Evolutionary conservation across 1,140 invertebrate species (phyloP).

Genomic region (Branchinecta lynchi): DNA sequence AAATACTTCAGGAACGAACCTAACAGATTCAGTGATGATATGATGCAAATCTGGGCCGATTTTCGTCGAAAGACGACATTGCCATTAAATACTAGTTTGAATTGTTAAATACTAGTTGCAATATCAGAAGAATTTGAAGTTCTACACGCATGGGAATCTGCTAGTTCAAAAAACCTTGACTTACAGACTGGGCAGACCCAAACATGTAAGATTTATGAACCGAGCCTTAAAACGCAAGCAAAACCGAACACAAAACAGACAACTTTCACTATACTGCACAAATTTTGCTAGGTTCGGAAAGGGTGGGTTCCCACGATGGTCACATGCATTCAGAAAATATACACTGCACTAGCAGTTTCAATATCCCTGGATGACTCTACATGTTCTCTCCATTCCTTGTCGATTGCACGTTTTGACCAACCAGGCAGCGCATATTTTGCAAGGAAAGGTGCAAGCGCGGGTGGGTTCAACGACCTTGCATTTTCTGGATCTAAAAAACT

Average conservation of each 20-base stretch:
- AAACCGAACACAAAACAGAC: too few species aligned
- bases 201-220: not conserved
- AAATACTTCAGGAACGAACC: too few species aligned
- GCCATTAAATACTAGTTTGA: slow-evolving; percentile 9
- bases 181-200: slow-evolving; percentile 1
- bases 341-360: not conserved
- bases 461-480: slow-evolving; percentile 1
- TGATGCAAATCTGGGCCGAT: not conserved
- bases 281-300: slow-evolving; percentile 14
- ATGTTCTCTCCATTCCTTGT: slow-evolving; percentile 13
- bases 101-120: not conserved
- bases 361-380: slow-evolving; percentile 3
- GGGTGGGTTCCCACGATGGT: not conserved
- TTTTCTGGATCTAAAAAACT: slow-evolving; percentile 12
- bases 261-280: not conserved
- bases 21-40: too few species aligned
- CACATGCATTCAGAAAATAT: not conserved
- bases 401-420: slow-evolving; percentile 2
- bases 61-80: not conserved
- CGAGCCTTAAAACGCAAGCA: not conserved
- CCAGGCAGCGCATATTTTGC: slow-evolving; percentile 10
- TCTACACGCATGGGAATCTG: not conserved
- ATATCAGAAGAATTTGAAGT: not conserved
- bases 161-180: not conserved
- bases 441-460: slow-evolving; percentile 12